Evolutionary conservation across 2,888 invertebrate species (phyloP).

Genomic region (Allolobophora icterica): DNA sequence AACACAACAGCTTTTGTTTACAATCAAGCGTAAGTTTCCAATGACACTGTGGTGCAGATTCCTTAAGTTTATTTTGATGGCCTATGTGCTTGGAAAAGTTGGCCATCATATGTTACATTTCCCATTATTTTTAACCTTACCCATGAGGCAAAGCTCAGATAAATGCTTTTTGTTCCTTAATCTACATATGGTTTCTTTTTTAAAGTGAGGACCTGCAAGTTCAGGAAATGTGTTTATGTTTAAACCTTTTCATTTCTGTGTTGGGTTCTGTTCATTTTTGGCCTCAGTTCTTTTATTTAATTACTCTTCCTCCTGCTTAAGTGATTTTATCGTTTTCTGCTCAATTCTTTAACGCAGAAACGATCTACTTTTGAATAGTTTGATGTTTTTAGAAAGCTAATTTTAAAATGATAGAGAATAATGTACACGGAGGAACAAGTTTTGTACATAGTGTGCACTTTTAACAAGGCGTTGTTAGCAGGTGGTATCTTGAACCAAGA

Average conservation of each 20-base stretch:
- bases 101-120: background rate
- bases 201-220: background rate
- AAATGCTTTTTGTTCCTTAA: background rate
- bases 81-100: background rate
- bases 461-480: background rate
- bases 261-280: background rate
- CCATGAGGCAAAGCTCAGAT: background rate
- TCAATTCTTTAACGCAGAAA: background rate
- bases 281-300: background rate
- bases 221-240: background rate
- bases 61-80: background rate
- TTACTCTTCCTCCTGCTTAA: background rate
- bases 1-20: background rate
- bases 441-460: background rate
- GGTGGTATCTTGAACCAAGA: background rate
- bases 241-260: background rate
- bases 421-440: conserved; percentile 5
- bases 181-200: background rate
- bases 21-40: background rate
- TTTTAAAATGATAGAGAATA: background rate
- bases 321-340: background rate
- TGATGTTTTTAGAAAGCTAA: conserved; percentile 8
- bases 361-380: background rate
- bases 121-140: background rate
- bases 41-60: background rate